Base-by-base conservation (phyloP, 2,797 vertebrate species). In the Pristis pectinata region DNA sequence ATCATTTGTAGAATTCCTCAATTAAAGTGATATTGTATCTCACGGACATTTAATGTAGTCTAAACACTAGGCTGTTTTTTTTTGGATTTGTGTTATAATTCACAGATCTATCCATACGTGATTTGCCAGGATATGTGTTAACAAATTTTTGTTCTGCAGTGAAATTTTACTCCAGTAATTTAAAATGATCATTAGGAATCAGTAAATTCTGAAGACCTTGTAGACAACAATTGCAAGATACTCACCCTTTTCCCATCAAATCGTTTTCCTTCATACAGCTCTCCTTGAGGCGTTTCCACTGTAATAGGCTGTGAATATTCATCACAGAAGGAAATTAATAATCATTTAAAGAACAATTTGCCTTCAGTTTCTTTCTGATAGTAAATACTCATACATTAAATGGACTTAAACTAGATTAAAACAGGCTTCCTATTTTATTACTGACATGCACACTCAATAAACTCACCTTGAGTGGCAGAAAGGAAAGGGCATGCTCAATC, bases 401-500 rank as follows among this genome's bases (percentile, higher is more conserved):
- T 87, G 53, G 83, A 87, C 53, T 59, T 85, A 82, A 13, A 56
- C 56, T 30, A 59, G 83, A 34, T 30, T n/a, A 19, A 17, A 34
- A 59, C 11, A 87, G 61, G 61, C 61, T 15, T 64, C 61, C n/a
- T 41, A 80, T 37, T 67, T 64, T 13, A 37, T 83, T 22, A 82
- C 22, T 53, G 37, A 76, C 27, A 44, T 41, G 67, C 22, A 72
- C 41, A 72, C 24, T 7, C 44, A 41, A 53, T 67, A 44, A 41
- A 76, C 96, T 95, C 94, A 98, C 98, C 97, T 98, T 98, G 94
- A 99, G 97, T 0, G 98, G 98, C 94, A 99, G 96, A 96, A 99
- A 99, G 96, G 98, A 98, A 95, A 99, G 98, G 5, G 98, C 98
- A 0, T 98, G 98, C 94, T 99, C 98, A 0, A 99, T 98, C 83